A percentile compares a stretch with the other conserved stretches of the same genome.
phyloP scores from a whole-genome alignment of 2,797 vertebrate species.

The Xenops minutus region DNA sequence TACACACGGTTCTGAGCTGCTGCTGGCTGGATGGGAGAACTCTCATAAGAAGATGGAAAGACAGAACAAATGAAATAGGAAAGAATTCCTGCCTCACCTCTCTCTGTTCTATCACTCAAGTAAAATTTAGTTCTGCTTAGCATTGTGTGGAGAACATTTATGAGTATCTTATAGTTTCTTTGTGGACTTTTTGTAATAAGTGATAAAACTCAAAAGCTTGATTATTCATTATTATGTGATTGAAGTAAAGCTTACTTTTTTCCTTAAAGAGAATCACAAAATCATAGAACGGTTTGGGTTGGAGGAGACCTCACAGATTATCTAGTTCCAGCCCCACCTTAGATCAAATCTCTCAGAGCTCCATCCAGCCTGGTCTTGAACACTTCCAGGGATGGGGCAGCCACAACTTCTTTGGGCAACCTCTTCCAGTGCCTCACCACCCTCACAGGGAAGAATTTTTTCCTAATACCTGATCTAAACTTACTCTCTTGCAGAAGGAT shows the following conservation, averaged over 20 bases:
- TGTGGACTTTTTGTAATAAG: not conserved
- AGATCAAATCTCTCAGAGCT: not conserved
- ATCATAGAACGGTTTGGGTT: not conserved
- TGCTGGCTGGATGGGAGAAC: not conserved
- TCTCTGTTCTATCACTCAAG: not conserved
- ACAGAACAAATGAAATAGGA: not conserved
- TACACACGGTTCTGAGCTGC: not conserved
- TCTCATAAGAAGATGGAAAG: not conserved
- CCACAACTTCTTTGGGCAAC: not conserved
- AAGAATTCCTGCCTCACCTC: not conserved
- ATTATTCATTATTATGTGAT: not conserved
- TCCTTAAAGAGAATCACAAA: not conserved
- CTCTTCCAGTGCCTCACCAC: not conserved
- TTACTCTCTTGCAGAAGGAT: not conserved
- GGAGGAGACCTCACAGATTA: not conserved
- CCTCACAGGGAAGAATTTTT: not conserved
- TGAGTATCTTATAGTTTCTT: not conserved
- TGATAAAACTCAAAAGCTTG: not conserved
- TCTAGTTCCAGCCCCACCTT: too few species aligned
- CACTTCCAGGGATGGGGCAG: not conserved
- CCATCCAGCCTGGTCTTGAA: not conserved
- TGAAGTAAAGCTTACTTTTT: not conserved
- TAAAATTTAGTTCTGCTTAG: not conserved
- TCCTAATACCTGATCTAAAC: not conserved
- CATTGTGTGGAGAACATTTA: not conserved